Evolutionary conservation across 2,888 invertebrate species (phyloP).

Genomic region (Tinea pellionella): DNA sequence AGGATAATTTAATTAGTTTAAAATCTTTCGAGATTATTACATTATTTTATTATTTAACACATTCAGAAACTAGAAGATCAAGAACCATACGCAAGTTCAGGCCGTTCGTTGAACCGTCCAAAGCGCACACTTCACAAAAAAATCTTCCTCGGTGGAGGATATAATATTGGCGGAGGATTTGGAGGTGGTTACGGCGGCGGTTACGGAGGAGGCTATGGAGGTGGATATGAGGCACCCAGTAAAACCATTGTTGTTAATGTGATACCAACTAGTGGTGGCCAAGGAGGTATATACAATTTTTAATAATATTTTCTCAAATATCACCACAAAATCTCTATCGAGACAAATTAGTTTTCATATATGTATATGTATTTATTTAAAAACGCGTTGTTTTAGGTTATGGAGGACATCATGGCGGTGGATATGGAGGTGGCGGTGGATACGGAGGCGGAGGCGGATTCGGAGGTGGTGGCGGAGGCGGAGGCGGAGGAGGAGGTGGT

Average conservation of each 20-base stretch:
- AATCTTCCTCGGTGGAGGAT: slow-evolving; percentile 27
- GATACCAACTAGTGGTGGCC: slow-evolving; percentile 17
- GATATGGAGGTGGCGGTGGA: slow-evolving; percentile 25
- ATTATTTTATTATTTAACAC: slow-evolving; percentile 8
- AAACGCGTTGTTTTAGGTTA: not conserved
- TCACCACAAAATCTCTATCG: not conserved
- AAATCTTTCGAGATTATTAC: not conserved
- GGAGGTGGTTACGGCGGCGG: slow-evolving; percentile 26
- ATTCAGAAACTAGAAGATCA: slow-evolving; percentile 56
- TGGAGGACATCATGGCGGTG: slow-evolving; percentile 5
- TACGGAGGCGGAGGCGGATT: slow-evolving; percentile 23
- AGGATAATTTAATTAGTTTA: no score
- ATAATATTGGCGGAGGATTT: slow-evolving; percentile 25
- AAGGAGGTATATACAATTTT: slow-evolving; percentile 9
- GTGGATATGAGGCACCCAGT: slow-evolving; percentile 13
- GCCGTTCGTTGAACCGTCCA: slow-evolving; percentile 30
- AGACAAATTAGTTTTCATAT: not conserved
- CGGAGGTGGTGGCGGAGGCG: slow-evolving; percentile 21
- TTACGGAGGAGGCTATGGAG: slow-evolving; percentile 22
- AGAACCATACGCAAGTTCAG: slow-evolving; percentile 20
- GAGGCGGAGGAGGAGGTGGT: slow-evolving; percentile 22
- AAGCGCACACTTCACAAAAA: slow-evolving; percentile 33
- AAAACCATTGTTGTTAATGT: slow-evolving; percentile 18
- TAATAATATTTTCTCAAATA: not conserved
- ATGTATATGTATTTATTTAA: no score